Evolutionary conservation across 2,113 vertebrate species (phyloP).

Genomic region (Microcebus murinus): DNA sequence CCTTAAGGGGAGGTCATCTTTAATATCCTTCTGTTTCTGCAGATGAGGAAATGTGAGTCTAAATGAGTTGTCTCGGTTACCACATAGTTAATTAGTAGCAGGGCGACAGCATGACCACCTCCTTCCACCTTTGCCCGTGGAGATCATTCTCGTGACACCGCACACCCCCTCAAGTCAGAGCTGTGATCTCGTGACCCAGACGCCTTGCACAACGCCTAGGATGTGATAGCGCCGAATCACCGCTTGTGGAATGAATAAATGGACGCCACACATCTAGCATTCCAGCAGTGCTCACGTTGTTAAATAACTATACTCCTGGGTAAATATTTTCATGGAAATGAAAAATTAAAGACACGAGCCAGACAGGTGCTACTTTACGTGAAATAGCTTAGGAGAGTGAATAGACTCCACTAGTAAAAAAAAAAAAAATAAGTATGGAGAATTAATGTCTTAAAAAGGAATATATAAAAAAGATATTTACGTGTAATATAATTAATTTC

Average conservation of each 20-base stretch:
- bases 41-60: neutral
- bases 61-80: neutral
- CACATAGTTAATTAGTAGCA: neutral
- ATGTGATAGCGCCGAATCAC: neutral
- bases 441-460: neutral
- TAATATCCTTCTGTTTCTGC: neutral
- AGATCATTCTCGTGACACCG: neutral
- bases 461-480: neutral
- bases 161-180: neutral
- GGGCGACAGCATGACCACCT: neutral
- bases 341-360: constrained; percentile 11
- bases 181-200: neutral
- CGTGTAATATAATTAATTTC: neutral
- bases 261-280: neutral
- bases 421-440: neutral
- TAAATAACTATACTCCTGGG: neutral
- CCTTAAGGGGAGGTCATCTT: neutral
- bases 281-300: neutral
- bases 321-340: neutral
- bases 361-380: neutral
- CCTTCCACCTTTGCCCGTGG: neutral
- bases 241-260: neutral
- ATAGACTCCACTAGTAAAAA: neutral
- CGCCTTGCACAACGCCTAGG: neutral
- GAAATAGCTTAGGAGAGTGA: neutral